Percentiles rank a stretch among this genome's conserved stretches.
phyloP scores from a whole-genome alignment of 2,797 vertebrate species.

The Avahi laniger region DNA sequence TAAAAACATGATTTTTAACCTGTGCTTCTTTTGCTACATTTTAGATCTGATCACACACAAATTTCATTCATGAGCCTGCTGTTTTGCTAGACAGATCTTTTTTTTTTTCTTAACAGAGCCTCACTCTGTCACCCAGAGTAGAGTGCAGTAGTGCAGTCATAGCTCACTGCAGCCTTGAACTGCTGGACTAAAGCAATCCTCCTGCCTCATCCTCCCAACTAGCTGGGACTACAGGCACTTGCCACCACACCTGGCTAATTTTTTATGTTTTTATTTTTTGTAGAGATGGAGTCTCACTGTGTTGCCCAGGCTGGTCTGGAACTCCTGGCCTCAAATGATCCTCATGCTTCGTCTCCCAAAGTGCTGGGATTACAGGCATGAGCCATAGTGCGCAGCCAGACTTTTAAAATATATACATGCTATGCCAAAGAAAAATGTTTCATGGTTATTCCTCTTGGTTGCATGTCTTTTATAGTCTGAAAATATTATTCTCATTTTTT shows the following conservation, averaged over 20 bases:
- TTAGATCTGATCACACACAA: background rate
- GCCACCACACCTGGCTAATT: background rate
- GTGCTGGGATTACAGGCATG: background rate
- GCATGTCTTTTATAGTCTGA: background rate
- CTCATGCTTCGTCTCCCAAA: background rate
- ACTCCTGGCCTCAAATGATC: background rate
- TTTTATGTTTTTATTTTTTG: too few species aligned
- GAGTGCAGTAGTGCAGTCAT: background rate
- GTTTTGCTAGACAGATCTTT: background rate
- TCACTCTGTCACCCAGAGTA: background rate
- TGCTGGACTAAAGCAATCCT: background rate
- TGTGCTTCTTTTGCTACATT: background rate
- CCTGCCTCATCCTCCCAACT: background rate
- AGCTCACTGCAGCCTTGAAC: background rate
- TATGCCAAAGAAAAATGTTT: background rate
- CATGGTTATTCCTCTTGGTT: conserved; percentile 11
- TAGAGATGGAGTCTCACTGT: background rate
- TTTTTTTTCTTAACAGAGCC: too few species aligned
- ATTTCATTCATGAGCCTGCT: background rate
- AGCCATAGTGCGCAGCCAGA: background rate
- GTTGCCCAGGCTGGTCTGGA: background rate
- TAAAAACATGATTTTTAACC: conserved; percentile 32
- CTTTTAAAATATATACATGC: background rate
- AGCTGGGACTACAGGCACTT: background rate
- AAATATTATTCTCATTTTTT: conserved; percentile 28